Conservation (phyloP, 2,888 invertebrate species). For the Epinotia nisella region DNA sequence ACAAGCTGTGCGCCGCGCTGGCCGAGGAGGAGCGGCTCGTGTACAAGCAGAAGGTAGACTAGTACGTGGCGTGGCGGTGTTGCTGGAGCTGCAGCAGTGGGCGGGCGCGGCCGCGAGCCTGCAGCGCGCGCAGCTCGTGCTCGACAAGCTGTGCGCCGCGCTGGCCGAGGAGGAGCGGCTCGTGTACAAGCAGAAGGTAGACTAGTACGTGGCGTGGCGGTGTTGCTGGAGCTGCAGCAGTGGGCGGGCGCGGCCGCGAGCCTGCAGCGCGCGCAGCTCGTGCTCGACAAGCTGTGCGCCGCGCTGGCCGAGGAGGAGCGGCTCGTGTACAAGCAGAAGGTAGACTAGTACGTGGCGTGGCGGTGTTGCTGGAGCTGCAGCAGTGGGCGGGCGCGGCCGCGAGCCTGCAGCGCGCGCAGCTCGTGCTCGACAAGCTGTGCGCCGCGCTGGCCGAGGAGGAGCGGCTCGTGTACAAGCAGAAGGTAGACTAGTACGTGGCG, state of each 20-base stretch:
- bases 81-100: slow-evolving; percentile 97
- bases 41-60: slow-evolving; percentile 89
- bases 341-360: slow-evolving; percentile 94
- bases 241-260: slow-evolving; percentile 95
- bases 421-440: slow-evolving; percentile 96
- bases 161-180: slow-evolving; percentile 92
- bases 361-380: slow-evolving; percentile 96
- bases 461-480: slow-evolving; percentile 91
- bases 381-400: slow-evolving; percentile 95
- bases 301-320: slow-evolving; percentile 94
- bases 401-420: slow-evolving; percentile 92
- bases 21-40: slow-evolving; percentile 92
- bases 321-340: slow-evolving; percentile 90
- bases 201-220: slow-evolving; percentile 95
- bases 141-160: slow-evolving; percentile 94
- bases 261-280: slow-evolving; percentile 93
- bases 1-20: slow-evolving; percentile 93
- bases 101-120: slow-evolving; percentile 92
- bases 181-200: slow-evolving; percentile 90
- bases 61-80: slow-evolving; percentile 97
- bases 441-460: slow-evolving; percentile 94
- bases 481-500: slow-evolving; percentile 90
- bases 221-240: slow-evolving; percentile 95
- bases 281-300: slow-evolving; percentile 95
- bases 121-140: slow-evolving; percentile 94